Conservation (phyloP, 1,140 invertebrate species). For the Scylla paramamosain region DNA sequence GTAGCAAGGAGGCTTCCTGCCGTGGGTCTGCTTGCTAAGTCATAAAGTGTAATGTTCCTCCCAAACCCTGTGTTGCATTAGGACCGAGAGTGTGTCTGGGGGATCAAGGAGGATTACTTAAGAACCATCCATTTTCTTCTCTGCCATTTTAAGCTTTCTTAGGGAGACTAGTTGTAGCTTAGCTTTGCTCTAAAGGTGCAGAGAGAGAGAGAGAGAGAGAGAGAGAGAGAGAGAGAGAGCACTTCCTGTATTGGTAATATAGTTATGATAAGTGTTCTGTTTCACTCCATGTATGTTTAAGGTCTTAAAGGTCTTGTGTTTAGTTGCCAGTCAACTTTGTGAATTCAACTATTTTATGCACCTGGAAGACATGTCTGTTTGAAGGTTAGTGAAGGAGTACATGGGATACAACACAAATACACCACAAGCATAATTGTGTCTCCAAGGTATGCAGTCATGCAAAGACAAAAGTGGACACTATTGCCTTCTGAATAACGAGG, state of each 20-base stretch:
- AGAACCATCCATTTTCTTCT: slow-evolving; percentile 35
- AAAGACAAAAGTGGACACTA: neutral
- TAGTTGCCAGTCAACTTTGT: neutral
- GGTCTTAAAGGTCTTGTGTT: neutral
- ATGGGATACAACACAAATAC: neutral
- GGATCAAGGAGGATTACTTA: neutral
- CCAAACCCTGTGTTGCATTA: neutral
- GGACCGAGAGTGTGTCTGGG: neutral
- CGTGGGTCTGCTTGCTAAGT: neutral
- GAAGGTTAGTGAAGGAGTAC: neutral
- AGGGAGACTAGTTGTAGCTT: neutral
- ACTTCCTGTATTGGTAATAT: slow-evolving; percentile 29
- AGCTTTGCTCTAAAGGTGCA: neutral
- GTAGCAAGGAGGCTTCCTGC: neutral
- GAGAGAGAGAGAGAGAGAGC: neutral
- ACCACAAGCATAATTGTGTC: neutral
- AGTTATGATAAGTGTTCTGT: slow-evolving; percentile 23
- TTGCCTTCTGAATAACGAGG: neutral
- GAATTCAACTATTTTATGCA: neutral
- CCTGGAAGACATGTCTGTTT: neutral
- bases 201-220: neutral
- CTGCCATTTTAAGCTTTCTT: slow-evolving; percentile 47
- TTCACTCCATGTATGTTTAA: slow-evolving; percentile 15
- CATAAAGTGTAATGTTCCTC: neutral
- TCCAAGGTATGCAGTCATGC: neutral